Base-by-base conservation (phyloP, 2,797 vertebrate species). In the Sebastes hopkinsi region DNA sequence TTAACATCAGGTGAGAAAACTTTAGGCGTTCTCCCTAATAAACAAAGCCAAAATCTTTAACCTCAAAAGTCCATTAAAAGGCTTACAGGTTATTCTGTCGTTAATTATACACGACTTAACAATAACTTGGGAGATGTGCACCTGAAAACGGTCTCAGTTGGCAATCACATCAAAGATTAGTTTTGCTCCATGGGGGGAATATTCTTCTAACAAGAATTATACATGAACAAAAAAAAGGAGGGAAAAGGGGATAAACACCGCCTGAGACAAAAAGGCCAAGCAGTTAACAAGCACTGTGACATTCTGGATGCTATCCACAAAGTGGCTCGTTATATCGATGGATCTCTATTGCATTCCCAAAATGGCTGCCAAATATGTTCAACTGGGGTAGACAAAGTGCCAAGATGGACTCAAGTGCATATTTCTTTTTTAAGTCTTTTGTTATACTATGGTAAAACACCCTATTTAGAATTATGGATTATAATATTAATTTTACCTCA, bases 361-460 rank as follows among this genome's bases (percentile, higher is more conserved):
- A 94, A 94, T 94, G 93, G 92, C 91, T 92, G 92, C 93, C 92
- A 93, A 94, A 92, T 85, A 88, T 91, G 87, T 88, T 92, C 84
- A 91, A 92, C 88, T 86, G 84, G 77, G 86, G 66, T 83, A 90
- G 89, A 91, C 84, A 86, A 93, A 91, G 89, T 93, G 90, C 85
- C 90, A 91, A 78, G 80, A 85, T 71, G 78, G 83, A 89, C 83
- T 91, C 91, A 87, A 89, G 82, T 82, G 89, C 74, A 80, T 78
- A 32, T 82, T 82, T 81, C 29, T 74, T 67, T 22, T 61, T 42
- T 60, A 69, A 67, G 36, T 83, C 59, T 70, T 72, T 62, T 87
- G 79, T 77, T 71, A 75, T 30, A 67, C 2, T 5, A 13, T 25
- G 29, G 75, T 66, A 65, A 88, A 85, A 75, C 32, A 46, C 23